phyloP scores from a whole-genome alignment of 2,113 vertebrate genomes.

The Gnathonemus longibarbis region DNA sequence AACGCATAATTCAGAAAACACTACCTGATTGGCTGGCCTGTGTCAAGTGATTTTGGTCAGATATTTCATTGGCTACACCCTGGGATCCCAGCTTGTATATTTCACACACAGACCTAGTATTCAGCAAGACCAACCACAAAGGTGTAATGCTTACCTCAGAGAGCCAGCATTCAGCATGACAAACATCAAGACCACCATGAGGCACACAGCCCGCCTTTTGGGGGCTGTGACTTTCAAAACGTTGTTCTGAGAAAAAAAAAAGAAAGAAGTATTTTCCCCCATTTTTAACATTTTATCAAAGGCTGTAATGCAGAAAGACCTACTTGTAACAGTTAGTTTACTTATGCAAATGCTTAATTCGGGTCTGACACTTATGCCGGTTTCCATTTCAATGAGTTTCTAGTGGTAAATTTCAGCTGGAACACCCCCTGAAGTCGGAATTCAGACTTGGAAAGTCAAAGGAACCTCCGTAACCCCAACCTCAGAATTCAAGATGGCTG shows the following conservation, averaged over 20 bases:
- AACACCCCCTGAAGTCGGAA: too few species aligned
- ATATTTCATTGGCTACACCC: not conserved
- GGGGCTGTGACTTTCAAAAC: conserved; percentile 66
- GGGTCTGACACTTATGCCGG: not conserved
- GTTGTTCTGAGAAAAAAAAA: conserved; percentile 54
- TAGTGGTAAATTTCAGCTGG: too few species aligned
- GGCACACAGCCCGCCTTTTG: conserved; percentile 67
- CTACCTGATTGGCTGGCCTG: not conserved
- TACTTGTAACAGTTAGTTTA: not conserved
- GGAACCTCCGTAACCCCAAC: not conserved
- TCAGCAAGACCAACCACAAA: not conserved
- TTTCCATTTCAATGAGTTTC: too few species aligned
- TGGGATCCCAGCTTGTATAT: not conserved
- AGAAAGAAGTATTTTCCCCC: not conserved
- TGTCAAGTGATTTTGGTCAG: not conserved
- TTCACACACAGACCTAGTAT: conserved; percentile 5
- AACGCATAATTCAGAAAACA: not conserved
- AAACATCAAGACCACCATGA: conserved; percentile 66
- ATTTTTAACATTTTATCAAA: not conserved
- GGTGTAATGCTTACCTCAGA: conserved; percentile 52
- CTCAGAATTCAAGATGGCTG: not conserved
- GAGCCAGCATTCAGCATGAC: conserved; percentile 63
- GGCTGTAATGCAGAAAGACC: not conserved
- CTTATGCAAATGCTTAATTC: not conserved
- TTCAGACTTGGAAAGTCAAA: not conserved